These are phyloP conservation scores for Dipus sagitta DNA, from an alignment of 2,797 vertebrate genomes.

Conservation along the genomic window DNA sequence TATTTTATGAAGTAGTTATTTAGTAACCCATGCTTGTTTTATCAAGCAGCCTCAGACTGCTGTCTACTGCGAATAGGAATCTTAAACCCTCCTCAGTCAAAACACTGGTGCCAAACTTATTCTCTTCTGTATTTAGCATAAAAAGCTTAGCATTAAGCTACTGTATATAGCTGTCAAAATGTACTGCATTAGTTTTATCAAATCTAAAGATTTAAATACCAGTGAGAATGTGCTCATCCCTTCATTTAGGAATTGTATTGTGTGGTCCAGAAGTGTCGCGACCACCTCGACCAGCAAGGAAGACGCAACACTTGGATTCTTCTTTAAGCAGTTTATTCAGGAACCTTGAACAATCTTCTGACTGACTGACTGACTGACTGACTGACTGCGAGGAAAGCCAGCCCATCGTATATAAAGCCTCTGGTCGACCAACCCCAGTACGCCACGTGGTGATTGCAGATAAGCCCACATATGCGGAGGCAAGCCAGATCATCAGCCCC, in stretches of 20 bases:
- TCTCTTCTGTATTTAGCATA: slow-evolving; percentile 77
- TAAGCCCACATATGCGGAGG: too few species aligned
- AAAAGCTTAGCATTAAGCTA: slow-evolving; percentile 81
- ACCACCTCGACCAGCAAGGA: too few species aligned
- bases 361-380: too few species aligned
- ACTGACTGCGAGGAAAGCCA: too few species aligned
- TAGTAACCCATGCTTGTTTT: slow-evolving; percentile 83
- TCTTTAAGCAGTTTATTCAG: too few species aligned
- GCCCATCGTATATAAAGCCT: too few species aligned
- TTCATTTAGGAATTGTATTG: slow-evolving; percentile 75
- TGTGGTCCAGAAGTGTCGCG: slow-evolving; percentile 52
- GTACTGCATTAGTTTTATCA: slow-evolving; percentile 73
- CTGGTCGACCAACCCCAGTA: too few species aligned
- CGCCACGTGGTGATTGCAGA: too few species aligned
- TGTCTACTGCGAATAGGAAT: slow-evolving; percentile 77
- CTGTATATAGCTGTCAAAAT: slow-evolving; percentile 77
- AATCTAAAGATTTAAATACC: slow-evolving; percentile 78
- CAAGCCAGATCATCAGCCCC: too few species aligned
- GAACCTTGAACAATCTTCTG: too few species aligned
- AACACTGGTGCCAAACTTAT: slow-evolving; percentile 81
- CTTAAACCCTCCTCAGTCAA: slow-evolving; percentile 80
- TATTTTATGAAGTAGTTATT: slow-evolving; percentile 75
- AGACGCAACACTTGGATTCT: too few species aligned
- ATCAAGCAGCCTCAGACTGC: slow-evolving; percentile 81
- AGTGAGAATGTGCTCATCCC: slow-evolving; percentile 70